phyloP scores from a whole-genome alignment of 1,140 invertebrate species.

The Eriosoma lanigerum region DNA sequence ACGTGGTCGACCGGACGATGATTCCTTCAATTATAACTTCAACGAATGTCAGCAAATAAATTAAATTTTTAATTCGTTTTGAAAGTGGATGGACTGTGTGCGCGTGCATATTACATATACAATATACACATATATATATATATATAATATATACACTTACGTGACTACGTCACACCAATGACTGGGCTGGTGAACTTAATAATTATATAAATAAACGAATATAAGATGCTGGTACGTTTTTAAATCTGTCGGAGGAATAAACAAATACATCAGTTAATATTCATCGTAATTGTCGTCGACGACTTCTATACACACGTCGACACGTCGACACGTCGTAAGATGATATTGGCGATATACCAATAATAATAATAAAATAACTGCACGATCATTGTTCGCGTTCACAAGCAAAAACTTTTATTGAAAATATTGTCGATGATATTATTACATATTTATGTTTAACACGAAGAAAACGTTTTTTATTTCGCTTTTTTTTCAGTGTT shows the following conservation, averaged over 20 bases:
- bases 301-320: neutral
- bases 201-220: no score
- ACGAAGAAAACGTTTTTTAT: no score
- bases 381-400: no score
- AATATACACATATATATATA: neutral
- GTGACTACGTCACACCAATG: neutral
- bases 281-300: neutral
- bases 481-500: no score
- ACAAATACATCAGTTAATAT: neutral
- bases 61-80: slow-evolving; percentile 35
- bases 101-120: neutral
- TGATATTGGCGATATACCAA: neutral
- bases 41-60: slow-evolving; percentile 45
- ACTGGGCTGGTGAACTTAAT: no score
- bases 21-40: neutral
- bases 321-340: neutral
- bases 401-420: no score
- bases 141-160: neutral
- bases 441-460: no score
- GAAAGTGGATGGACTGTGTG: neutral
- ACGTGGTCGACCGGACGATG: neutral
- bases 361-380: neutral
- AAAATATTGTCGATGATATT: no score
- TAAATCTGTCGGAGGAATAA: neutral
- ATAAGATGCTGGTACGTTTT: neutral